Evolutionary conservation across 2,888 invertebrate genomes (phyloP), one percentile per base, ranked within the genome.

Genomic region (Willowsia nigromaculata): DNA sequence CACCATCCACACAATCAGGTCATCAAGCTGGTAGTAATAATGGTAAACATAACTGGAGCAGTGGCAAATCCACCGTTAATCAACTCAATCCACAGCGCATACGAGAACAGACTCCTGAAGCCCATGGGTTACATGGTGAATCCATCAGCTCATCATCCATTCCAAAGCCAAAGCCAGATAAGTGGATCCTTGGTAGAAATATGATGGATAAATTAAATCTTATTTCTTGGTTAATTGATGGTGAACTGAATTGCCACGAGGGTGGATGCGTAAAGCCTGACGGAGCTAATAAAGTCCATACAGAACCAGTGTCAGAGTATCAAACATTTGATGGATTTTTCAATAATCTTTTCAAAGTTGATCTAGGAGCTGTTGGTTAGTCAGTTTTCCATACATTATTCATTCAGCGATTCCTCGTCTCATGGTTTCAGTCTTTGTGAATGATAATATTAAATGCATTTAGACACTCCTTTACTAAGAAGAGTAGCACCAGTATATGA

Each of bases 401-500:
- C 4, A 6, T 30, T 5, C 56, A 13, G 15, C 27, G 37, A 53
- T 7, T 15, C 13, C 50, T 50, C 13, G 50, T 53, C 1, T 37
- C 22, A 71, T 40, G 40, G 13, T 37, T 71, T 37, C 40, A 47
- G 25, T 43, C 27, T 40, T 76, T 22, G 37, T 53, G 68, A n/a
- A 80, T 59, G 33, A 33, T 65, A 33, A 33, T 30, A 7, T 30
- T 33, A 40, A 86, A 74, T 15, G 15, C n/a, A n/a, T n/a, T n/a
- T n/a, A 95, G 95, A 95, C 92, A 94, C 94, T 0, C 94, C 94
- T 5, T 93, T 96, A 53, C 93, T 95, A 40, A 94, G 95, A 84
- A 94, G 95, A 90, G 94, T 94, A 89, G 94, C 95, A 1, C 94
- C 95, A 5, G 94, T 94, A 27, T 96, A 95, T 92, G 93, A 94